Evolutionary conservation across 2,797 vertebrate species (phyloP).

Genomic region (Taenioides sp.): DNA sequence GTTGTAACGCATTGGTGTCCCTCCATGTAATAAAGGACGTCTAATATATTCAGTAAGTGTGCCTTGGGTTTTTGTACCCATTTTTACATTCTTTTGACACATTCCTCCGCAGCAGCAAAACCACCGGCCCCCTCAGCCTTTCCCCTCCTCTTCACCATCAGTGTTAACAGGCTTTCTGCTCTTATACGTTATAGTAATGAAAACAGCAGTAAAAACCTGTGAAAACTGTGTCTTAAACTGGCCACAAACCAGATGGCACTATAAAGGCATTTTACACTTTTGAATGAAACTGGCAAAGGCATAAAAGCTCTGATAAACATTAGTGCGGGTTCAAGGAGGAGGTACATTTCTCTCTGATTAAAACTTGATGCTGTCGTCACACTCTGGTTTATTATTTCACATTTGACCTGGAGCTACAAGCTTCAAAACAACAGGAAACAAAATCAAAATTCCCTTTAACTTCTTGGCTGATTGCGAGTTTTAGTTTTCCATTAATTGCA

Average conservation of each 20-base stretch:
- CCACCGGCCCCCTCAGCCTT: neutral
- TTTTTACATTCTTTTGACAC: too few species aligned
- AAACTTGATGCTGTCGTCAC: neutral
- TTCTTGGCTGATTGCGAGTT: conserved; percentile 5
- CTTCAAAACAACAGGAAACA: neutral
- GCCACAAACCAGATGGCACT: neutral
- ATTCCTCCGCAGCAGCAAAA: neutral
- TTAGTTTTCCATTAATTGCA: conserved; percentile 35
- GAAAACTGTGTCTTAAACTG: neutral
- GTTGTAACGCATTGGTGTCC: too few species aligned
- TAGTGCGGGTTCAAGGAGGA: neutral
- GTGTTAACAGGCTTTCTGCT: neutral
- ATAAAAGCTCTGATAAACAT: neutral
- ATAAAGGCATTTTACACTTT: neutral
- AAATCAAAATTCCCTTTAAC: neutral
- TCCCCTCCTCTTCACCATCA: neutral
- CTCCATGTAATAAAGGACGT: too few species aligned
- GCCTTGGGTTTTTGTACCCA: too few species aligned
- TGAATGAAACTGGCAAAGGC: neutral
- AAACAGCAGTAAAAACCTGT: neutral
- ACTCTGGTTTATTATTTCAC: neutral
- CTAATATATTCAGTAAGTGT: too few species aligned
- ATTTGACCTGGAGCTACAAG: neutral
- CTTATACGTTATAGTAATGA: neutral
- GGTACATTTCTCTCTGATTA: neutral